These are phyloP conservation scores for Lanistes nyassanus DNA, from an alignment of 1,140 invertebrate genomes.

Conservation along the genomic window DNA sequence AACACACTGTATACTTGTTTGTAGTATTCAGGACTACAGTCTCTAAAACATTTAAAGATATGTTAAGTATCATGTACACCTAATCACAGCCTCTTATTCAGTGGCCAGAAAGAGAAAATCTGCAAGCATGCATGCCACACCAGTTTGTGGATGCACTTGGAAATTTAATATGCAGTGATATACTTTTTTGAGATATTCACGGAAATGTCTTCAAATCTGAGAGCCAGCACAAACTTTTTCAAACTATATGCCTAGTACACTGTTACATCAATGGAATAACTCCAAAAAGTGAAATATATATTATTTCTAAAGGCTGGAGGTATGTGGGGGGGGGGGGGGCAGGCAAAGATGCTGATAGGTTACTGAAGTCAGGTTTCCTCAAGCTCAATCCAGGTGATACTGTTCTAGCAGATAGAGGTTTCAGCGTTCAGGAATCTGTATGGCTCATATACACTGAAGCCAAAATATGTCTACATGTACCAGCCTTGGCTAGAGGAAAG, in stretches of 20 bases:
- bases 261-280: conserved; percentile 38
- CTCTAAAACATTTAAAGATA: conserved; percentile 25
- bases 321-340: too few species aligned
- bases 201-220: conserved; percentile 33
- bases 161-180: conserved; percentile 33
- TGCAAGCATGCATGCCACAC: conserved; percentile 32
- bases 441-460: conserved; percentile 28
- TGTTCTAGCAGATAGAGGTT: conserved; percentile 33
- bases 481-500: conserved; percentile 38
- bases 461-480: too few species aligned
- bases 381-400: conserved; percentile 19
- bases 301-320: conserved; percentile 37
- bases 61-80: conserved; percentile 27
- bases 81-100: conserved; percentile 25
- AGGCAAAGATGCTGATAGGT: conserved; percentile 31
- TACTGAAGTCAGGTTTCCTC: conserved; percentile 27
- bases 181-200: conserved; percentile 48
- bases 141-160: conserved; percentile 36
- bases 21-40: conserved; percentile 20
- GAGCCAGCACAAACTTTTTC: conserved; percentile 34
- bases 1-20: conserved; percentile 23
- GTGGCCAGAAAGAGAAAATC: conserved; percentile 33
- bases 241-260: conserved; percentile 32
- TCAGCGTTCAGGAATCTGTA: conserved; percentile 31
- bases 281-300: conserved; percentile 31